Percentiles rank a stretch among this genome's conserved stretches.
These are phyloP conservation scores for Ailurus styani DNA, from an alignment of 2,113 vertebrate species.

Conservation along the genomic window DNA sequence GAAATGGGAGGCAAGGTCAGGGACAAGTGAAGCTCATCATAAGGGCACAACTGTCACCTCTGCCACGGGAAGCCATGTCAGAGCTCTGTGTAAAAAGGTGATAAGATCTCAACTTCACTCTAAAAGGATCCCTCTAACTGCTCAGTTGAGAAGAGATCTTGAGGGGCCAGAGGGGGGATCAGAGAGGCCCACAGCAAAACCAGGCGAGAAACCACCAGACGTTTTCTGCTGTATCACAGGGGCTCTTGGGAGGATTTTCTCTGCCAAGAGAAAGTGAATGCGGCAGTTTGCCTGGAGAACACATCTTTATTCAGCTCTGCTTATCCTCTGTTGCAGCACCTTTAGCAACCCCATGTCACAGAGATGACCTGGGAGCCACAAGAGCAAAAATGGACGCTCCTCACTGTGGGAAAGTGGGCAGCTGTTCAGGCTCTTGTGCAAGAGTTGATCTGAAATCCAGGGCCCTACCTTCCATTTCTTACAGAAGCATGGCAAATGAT, in stretches of 20 bases:
- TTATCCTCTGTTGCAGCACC: neutral
- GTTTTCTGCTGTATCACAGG: neutral
- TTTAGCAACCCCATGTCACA: neutral
- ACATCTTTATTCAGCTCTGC: neutral
- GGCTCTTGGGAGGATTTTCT: neutral
- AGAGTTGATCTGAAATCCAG: neutral
- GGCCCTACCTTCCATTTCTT: neutral
- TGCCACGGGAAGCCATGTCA: neutral
- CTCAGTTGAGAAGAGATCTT: neutral
- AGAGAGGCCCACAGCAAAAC: neutral
- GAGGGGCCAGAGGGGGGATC: neutral
- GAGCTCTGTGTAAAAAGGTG: neutral
- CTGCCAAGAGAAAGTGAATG: neutral
- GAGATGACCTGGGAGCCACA: neutral
- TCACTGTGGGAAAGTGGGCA: neutral
- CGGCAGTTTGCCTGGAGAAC: neutral
- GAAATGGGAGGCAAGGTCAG: neutral
- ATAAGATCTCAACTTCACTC: neutral
- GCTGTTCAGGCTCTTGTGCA: neutral
- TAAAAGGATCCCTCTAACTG: neutral
- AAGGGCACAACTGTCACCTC: neutral
- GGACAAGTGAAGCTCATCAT: neutral
- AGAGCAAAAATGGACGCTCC: neutral
- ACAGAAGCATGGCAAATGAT: neutral
- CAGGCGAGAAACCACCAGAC: neutral